phyloP scores from a whole-genome alignment of 2,113 vertebrate genomes.

The Lepisosteus osseus region DNA sequence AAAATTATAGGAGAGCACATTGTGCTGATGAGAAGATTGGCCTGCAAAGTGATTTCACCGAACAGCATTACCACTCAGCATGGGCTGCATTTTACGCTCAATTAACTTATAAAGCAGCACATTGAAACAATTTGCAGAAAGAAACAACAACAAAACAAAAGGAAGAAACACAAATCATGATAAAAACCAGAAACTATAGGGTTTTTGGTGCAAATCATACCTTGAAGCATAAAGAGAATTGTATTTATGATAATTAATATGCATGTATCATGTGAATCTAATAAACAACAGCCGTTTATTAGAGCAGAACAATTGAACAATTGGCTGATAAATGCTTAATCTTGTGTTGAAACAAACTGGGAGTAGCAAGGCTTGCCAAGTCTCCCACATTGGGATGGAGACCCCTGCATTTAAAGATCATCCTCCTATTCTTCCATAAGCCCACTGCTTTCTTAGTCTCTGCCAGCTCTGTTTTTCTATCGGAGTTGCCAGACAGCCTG shows the following conservation, averaged over 20 bases:
- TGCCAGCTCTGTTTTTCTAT: slow-evolving; percentile 67
- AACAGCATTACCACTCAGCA: background rate
- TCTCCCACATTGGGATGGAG: slow-evolving; percentile 49
- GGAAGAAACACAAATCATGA: background rate
- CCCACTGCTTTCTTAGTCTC: slow-evolving; percentile 57
- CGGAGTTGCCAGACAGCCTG: slow-evolving; percentile 60
- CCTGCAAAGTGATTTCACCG: background rate
- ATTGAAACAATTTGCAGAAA: background rate
- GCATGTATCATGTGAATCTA: slow-evolving; percentile 42
- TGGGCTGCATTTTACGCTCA: no score
- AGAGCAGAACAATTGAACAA: slow-evolving; percentile 35
- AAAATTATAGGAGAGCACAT: background rate
- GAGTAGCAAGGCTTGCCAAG: slow-evolving; percentile 51
- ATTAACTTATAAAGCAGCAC: background rate
- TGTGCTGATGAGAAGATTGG: background rate
- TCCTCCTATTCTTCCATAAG: slow-evolving; percentile 63
- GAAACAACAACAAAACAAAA: background rate
- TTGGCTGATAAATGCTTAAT: slow-evolving; percentile 53
- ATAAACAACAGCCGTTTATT: slow-evolving; percentile 21
- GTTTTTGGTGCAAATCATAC: slow-evolving; percentile 41
- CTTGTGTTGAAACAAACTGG: slow-evolving; percentile 57
- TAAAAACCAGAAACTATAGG: slow-evolving; percentile 17
- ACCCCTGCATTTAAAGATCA: slow-evolving; percentile 60
- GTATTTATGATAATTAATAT: slow-evolving; percentile 12
- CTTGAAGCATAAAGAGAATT: slow-evolving; percentile 13